Conservation (phyloP, 1,140 invertebrate genomes). For the Cyphomyrmex costatus region DNA sequence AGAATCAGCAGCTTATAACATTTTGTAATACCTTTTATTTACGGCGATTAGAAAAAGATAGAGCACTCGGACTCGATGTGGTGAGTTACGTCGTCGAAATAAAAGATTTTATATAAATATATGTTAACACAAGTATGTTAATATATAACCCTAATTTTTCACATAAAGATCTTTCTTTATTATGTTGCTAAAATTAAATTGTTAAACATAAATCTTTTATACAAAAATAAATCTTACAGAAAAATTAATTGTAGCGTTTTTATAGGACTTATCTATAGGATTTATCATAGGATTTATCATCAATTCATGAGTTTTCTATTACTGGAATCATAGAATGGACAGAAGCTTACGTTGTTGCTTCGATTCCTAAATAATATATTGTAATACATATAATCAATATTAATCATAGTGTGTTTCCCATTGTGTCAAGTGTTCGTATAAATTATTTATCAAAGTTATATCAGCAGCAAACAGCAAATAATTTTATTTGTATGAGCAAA, state of each 20-base stretch:
- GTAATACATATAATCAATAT: background rate
- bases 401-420: background rate
- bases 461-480: background rate
- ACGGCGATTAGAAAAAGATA: slow-evolving; percentile 16
- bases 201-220: background rate
- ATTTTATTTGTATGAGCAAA: background rate
- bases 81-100: background rate
- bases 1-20: slow-evolving; percentile 45
- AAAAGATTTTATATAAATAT: slow-evolving; percentile 7
- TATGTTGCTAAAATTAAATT: background rate
- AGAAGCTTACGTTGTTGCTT: background rate
- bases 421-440: background rate
- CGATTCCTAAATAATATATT: slow-evolving; percentile 7
- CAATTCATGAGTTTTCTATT: background rate
- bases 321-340: background rate
- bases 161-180: background rate
- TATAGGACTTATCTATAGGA: too few species aligned
- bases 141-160: background rate
- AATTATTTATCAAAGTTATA: slow-evolving; percentile 22
- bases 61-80: background rate
- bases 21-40: slow-evolving; percentile 38
- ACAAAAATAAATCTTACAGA: background rate
- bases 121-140: background rate
- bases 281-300: background rate
- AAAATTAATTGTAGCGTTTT: background rate